Evolutionary conservation across 2,888 invertebrate species (phyloP).

Genomic region (Caenorhabditis sp.): DNA sequence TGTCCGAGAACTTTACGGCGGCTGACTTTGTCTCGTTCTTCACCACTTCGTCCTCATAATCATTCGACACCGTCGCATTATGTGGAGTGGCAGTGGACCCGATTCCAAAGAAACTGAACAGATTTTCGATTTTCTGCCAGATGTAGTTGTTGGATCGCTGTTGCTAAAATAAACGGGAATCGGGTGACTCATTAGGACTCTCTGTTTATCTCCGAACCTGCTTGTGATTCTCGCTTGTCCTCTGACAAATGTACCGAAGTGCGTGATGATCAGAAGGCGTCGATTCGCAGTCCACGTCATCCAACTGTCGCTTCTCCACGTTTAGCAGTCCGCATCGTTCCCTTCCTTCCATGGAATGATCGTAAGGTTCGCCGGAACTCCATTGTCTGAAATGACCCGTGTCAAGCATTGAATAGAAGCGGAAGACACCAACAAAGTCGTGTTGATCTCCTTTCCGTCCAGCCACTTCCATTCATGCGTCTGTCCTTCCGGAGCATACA

Average conservation of each 20-base stretch:
- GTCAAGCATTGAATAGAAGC: no score
- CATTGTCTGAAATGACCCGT: constrained; percentile 19
- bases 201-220: constrained; percentile 22
- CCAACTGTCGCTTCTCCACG: constrained; percentile 31
- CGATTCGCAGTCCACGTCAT: constrained; percentile 57
- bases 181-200: constrained; percentile 1
- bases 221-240: constrained; percentile 46
- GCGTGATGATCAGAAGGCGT: constrained; percentile 32
- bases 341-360: constrained; percentile 52
- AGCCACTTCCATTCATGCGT: constrained; percentile 55
- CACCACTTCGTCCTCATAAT: constrained; percentile 54
- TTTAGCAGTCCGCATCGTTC: constrained; percentile 53
- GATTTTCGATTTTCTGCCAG: constrained; percentile 61
- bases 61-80: constrained; percentile 30
- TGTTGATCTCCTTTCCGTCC: constrained; percentile 37
- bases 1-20: constrained; percentile 28
- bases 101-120: constrained; percentile 63
- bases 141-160: constrained; percentile 64
- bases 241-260: constrained; percentile 51
- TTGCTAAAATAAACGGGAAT: constrained; percentile 48
- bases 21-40: constrained; percentile 15
- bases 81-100: constrained; percentile 27
- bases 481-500: constrained; percentile 50
- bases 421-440: constrained; percentile 50
- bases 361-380: constrained; percentile 52